These are phyloP conservation scores for Esperia sulphurella DNA, from an alignment of 2,888 invertebrate genomes.

Conservation along the genomic window DNA sequence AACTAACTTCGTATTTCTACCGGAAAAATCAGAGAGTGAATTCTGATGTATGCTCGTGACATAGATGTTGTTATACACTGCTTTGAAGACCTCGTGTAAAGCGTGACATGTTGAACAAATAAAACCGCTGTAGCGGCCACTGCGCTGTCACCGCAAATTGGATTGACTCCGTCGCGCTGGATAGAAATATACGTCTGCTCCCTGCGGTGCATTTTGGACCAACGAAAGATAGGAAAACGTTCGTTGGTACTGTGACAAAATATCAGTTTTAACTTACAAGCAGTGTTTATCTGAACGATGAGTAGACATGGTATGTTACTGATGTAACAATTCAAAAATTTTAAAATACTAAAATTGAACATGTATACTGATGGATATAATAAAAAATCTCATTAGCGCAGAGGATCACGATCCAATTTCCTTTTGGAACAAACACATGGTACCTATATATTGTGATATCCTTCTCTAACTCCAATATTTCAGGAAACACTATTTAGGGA, in stretches of 20 bases:
- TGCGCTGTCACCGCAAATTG: conserved; percentile 57
- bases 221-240: conserved; percentile 14
- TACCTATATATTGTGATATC: no score
- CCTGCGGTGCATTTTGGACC: conserved; percentile 34
- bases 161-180: conserved; percentile 45
- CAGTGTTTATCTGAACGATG: no score
- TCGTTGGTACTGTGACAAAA: conserved; percentile 1
- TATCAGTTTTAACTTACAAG: neutral
- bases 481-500: no score
- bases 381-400: no score
- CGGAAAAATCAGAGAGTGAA: neutral
- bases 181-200: conserved; percentile 42
- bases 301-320: no score
- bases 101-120: conserved; percentile 48
- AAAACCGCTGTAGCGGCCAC: conserved; percentile 49
- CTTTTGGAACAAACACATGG: no score
- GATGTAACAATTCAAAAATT: no score
- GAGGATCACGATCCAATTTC: no score
- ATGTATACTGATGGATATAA: no score
- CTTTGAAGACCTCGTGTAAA: conserved; percentile 16
- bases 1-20: neutral
- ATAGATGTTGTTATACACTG: conserved; percentile 5
- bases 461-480: no score
- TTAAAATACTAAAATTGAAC: no score
- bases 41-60: neutral